Base-by-base conservation (phyloP, 2,113 vertebrate genomes). In the Charina bottae region DNA sequence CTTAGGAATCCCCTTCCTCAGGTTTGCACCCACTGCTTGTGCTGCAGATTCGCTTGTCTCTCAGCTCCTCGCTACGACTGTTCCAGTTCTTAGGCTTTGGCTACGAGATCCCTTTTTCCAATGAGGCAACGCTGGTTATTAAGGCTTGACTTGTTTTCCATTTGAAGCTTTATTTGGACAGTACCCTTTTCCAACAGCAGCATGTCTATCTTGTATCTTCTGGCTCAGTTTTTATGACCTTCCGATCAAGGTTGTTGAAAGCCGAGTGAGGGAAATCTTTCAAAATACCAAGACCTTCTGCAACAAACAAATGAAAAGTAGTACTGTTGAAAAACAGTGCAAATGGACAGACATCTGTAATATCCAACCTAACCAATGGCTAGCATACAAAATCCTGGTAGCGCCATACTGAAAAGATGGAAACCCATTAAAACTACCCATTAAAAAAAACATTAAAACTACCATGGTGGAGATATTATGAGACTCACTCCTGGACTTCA, bases 81-180 rank as follows among this genome's bases (percentile, higher is more conserved):
- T 93, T 97, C 96, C 96, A 97, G 96, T 98, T 97, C 97, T 95
- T 96, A 97, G 95, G 97, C 98, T 99, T 99, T 98, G 98, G 98
- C 98, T 98, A 98, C 97, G 97, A 97, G 97, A 97, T 97, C 97
- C 96, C 96, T 97, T 78, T 97, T 97, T 96, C 97, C 97, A 97
- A 98, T 98, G 98, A 99, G 98, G 99, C 98, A 99, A 98, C 98
- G 90, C 97, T 98, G 99, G 98, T 99, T 92, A 98, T 99, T 99
- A 99, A 99, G 99, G 99, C 99, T 98, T 97, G 92, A 96, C 98
- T 88, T 97, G 97, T 97, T 96, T 97, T 97, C 98, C 97, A 96
- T 96, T 97, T 98, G 98, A 97, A 97, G 98, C 96, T 98, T 98
- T 98, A 96, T 97, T 96, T 95, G 97, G 97, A 97, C 95, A 97